These are phyloP conservation scores for Euphysa ruthae DNA, from an alignment of 30 jellyfish, hydroid and myxozoan species.

Conservation along the genomic window DNA sequence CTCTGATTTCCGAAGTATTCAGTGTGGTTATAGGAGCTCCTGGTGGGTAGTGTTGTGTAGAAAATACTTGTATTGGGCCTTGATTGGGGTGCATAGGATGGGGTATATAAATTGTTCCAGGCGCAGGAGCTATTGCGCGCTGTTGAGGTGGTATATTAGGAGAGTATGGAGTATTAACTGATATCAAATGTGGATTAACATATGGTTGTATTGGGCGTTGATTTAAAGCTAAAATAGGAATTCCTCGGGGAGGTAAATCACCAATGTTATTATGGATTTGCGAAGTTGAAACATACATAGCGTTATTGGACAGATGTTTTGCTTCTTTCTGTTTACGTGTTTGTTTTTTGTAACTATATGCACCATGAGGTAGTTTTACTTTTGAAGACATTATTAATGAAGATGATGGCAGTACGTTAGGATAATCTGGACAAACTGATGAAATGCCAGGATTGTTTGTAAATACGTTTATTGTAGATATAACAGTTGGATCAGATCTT, in stretches of 20 bases:
- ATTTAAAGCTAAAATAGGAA: background rate
- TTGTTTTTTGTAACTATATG: background rate
- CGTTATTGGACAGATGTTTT: too few species aligned
- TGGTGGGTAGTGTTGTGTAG: background rate
- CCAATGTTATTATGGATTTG: background rate
- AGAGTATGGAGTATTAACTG: background rate
- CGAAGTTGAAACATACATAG: background rate
- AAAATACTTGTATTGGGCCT: background rate
- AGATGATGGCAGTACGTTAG: background rate
- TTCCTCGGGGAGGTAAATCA: background rate
- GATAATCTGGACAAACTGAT: background rate
- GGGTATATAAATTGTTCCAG: background rate
- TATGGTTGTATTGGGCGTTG: background rate
- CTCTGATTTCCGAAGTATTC: background rate
- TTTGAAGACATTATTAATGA: background rate
- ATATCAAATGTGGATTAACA: background rate
- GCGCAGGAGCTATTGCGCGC: background rate
- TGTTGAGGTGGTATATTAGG: background rate
- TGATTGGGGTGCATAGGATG: background rate
- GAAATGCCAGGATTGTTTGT: slow-evolving; percentile 17
- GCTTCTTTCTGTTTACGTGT: background rate
- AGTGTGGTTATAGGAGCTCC: background rate
- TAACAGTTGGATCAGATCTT: background rate
- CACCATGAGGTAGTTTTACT: background rate
- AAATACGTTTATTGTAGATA: slow-evolving; percentile 19